Conservation (phyloP, 2,888 invertebrate species). For the Melipona bicolor region DNA sequence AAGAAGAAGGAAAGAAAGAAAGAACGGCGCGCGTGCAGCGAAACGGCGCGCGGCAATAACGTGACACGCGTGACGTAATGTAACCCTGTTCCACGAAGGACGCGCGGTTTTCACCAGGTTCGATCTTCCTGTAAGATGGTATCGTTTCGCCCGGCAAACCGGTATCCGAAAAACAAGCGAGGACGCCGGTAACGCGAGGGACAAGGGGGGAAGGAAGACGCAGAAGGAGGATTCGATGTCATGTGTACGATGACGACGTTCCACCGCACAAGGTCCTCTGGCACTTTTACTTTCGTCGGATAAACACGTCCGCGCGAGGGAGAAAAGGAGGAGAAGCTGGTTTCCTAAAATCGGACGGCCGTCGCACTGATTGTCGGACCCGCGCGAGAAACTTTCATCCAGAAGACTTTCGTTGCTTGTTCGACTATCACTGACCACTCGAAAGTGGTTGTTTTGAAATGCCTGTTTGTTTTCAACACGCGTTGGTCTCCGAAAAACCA, state of each 20-base stretch:
- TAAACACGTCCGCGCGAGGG: constrained; percentile 44
- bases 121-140: constrained; percentile 74
- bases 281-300: constrained; percentile 76
- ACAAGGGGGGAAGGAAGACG: neutral
- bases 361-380: constrained; percentile 14
- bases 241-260: constrained; percentile 55
- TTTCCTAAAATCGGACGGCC: constrained; percentile 30
- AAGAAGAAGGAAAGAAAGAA: too few relatives aligned
- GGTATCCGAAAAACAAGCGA: constrained; percentile 54
- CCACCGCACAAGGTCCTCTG: constrained; percentile 63
- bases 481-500: too few relatives aligned
- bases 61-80: constrained; percentile 64
- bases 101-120: constrained; percentile 67
- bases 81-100: constrained; percentile 72
- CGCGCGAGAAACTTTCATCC: constrained; percentile 78
- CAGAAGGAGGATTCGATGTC: constrained; percentile 54
- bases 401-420: constrained; percentile 80
- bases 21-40: neutral
- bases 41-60: constrained; percentile 15
- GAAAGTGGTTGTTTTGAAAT: too few relatives aligned
- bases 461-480: neutral
- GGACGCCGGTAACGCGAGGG: neutral
- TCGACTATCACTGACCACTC: constrained; percentile 75
- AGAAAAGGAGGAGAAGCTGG: neutral
- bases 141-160: constrained; percentile 66